Conservation (phyloP, 2,113 vertebrate species). For the Hemichromis elongatus region DNA sequence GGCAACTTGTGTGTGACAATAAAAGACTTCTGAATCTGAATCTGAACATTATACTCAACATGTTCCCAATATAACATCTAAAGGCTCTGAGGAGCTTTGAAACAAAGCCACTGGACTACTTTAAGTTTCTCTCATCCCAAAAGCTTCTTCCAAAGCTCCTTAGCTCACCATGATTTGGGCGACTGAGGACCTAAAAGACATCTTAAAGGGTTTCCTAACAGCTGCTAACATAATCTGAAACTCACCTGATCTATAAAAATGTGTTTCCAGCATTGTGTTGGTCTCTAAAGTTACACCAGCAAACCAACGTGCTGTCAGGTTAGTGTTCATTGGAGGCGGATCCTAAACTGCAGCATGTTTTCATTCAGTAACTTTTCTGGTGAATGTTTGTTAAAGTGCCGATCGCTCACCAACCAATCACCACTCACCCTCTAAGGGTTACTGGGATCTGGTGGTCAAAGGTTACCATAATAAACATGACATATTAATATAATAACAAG, state of each 20-base stretch:
- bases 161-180: background rate
- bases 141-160: background rate
- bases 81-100: background rate
- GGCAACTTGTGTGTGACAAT: too few relatives aligned
- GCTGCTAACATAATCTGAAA: background rate
- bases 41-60: background rate
- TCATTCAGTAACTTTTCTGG: too few relatives aligned
- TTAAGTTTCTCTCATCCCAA: background rate
- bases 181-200: background rate
- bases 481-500: background rate
- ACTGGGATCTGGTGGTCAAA: background rate
- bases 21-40: too few relatives aligned
- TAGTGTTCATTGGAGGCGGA: too few relatives aligned
- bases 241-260: background rate
- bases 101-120: background rate
- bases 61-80: background rate
- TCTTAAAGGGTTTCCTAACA: background rate
- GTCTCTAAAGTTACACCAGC: background rate
- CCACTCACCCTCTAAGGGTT: background rate
- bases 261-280: background rate
- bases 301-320: too few relatives aligned
- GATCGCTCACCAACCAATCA: background rate
- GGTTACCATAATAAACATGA: background rate
- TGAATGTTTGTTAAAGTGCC: background rate
- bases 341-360: too few relatives aligned